Conservation (phyloP, 2,113 vertebrate species). For the Malaclemys terrapin region DNA sequence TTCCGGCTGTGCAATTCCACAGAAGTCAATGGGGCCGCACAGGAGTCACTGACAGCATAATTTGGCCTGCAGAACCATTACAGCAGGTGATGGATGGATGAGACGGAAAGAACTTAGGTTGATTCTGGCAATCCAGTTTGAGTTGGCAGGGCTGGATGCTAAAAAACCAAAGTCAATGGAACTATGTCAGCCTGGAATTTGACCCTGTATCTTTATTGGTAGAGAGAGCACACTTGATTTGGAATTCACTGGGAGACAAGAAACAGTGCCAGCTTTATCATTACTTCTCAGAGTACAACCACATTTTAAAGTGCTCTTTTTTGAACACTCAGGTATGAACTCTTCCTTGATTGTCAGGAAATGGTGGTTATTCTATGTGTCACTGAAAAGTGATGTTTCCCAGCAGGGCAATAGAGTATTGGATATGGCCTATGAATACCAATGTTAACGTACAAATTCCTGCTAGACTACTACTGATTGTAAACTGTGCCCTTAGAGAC, state of each 20-base stretch:
- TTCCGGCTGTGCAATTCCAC: neutral
- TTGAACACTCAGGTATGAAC: neutral
- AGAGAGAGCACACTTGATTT: neutral
- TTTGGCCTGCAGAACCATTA: neutral
- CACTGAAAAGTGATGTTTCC: constrained; percentile 25
- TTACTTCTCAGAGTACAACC: neutral
- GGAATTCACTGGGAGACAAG: neutral
- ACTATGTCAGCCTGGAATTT: neutral
- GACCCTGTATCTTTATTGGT: neutral
- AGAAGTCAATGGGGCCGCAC: neutral
- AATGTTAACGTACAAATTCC: constrained; percentile 33
- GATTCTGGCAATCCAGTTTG: neutral
- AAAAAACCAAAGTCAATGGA: constrained; percentile 10
- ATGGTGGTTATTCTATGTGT: neutral
- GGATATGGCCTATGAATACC: constrained; percentile 25
- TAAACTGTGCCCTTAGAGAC: neutral
- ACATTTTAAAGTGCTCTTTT: neutral
- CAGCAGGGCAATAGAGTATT: neutral
- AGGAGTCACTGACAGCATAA: neutral
- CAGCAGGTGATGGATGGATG: neutral
- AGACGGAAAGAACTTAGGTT: neutral
- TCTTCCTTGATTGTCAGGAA: neutral
- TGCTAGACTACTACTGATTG: constrained; percentile 37
- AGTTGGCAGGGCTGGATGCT: neutral
- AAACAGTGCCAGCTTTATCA: neutral